Evolutionary conservation across 2,888 invertebrate genomes (phyloP).

Genomic region (Meghimatium bilineatum): DNA sequence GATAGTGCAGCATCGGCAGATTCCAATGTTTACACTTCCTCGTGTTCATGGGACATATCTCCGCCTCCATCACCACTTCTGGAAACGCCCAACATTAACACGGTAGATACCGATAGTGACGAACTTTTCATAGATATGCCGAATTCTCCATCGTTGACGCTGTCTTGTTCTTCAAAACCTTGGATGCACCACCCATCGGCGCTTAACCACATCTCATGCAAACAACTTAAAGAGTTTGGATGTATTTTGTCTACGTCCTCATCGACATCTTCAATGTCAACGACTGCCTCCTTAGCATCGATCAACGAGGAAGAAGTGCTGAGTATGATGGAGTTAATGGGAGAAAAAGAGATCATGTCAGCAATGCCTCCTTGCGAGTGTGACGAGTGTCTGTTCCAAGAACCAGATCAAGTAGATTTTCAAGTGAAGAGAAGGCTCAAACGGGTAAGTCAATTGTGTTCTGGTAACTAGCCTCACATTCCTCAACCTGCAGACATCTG

Average conservation of each 20-base stretch:
- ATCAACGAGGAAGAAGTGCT: constrained; percentile 53
- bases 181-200: not conserved
- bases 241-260: constrained; percentile 37
- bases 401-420: not conserved
- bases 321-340: constrained; percentile 50
- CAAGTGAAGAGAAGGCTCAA: constrained; percentile 28
- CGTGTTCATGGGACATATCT: not conserved
- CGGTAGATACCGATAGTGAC: not conserved
- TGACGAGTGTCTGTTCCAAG: constrained; percentile 49
- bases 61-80: constrained; percentile 14
- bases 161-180: not conserved
- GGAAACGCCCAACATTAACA: not conserved
- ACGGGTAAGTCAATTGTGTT: constrained; percentile 44
- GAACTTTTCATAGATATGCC: constrained; percentile 5
- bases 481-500: not conserved
- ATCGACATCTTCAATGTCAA: constrained; percentile 35
- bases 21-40: not conserved
- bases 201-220: not conserved
- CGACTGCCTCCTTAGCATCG: constrained; percentile 41
- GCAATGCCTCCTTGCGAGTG: constrained; percentile 52
- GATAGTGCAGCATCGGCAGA: not conserved
- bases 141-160: not conserved
- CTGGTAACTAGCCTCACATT: not conserved
- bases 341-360: constrained; percentile 43
- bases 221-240: not conserved